These are phyloP conservation scores for Rotaria sp. DNA, from an alignment of 2,888 invertebrate genomes.

Conservation along the genomic window DNA sequence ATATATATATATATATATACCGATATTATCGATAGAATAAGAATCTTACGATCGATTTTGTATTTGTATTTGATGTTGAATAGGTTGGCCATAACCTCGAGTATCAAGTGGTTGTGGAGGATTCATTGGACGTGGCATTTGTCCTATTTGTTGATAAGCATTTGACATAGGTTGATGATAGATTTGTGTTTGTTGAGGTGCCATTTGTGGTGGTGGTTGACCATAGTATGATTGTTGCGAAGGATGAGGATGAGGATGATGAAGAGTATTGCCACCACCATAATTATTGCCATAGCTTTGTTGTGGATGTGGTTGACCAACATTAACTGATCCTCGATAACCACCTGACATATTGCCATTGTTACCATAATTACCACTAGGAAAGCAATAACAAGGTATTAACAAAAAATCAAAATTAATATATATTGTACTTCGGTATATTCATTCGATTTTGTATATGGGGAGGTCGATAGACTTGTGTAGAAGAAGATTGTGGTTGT, in stretches of 20 bases:
- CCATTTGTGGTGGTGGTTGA: not conserved
- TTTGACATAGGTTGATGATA: constrained; percentile 10
- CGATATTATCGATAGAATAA: not conserved
- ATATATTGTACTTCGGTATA: not conserved
- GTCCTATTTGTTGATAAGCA: not conserved
- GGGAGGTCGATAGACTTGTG: not conserved
- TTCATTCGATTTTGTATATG: not conserved
- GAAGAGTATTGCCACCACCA: not conserved
- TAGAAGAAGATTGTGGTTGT: not conserved
- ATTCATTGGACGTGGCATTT: not conserved
- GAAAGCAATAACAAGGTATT: not conserved
- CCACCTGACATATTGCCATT: not conserved
- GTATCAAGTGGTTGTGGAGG: not conserved
- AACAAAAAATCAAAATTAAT: too few relatives aligned
- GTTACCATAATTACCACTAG: not conserved
- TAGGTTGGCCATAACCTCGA: not conserved
- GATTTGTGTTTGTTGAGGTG: not conserved
- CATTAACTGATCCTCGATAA: not conserved
- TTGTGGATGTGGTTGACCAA: not conserved
- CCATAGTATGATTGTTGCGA: not conserved
- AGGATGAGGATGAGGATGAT: not conserved
- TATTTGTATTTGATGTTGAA: not conserved
- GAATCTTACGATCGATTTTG: not conserved
- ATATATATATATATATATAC: too few relatives aligned
- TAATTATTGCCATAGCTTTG: not conserved